A percentile compares a stretch with the other conserved stretches of the same genome.
Evolutionary conservation across 2,113 vertebrate species (phyloP).

Genomic region (Dryoscopus gambensis): DNA sequence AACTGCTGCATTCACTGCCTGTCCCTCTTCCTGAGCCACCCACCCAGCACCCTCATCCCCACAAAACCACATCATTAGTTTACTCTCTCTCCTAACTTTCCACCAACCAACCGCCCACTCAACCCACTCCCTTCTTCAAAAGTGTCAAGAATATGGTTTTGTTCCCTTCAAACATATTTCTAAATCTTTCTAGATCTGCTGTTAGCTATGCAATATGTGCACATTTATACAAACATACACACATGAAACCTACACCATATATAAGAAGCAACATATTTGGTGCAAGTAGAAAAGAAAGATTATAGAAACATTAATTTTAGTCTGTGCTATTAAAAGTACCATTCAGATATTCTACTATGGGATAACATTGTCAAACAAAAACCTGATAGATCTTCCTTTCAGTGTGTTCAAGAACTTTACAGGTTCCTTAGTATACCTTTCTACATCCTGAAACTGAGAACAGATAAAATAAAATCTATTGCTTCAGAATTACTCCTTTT

Average conservation of each 20-base stretch:
- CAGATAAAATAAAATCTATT: background rate
- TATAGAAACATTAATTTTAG: background rate
- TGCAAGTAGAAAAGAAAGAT: background rate
- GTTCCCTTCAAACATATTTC: background rate
- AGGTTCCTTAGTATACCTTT: background rate
- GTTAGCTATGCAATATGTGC: background rate
- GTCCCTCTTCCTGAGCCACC: background rate
- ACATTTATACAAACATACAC: background rate
- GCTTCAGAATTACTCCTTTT: background rate
- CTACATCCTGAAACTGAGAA: background rate
- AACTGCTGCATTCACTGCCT: background rate
- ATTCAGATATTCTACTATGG: background rate
- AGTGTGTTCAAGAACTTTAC: background rate
- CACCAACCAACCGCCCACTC: too few species aligned
- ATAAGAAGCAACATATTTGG: background rate
- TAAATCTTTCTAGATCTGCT: background rate
- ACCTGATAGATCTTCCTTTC: background rate
- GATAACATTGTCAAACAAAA: background rate
- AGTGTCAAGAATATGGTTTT: background rate
- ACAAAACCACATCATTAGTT: background rate
- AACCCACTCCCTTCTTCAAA: background rate
- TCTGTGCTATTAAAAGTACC: background rate
- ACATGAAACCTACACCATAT: fast-evolving
- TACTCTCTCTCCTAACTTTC: background rate
- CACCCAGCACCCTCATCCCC: background rate